A percentile compares a stretch with the other conserved stretches of the same genome.
phyloP scores from a whole-genome alignment of 2,797 vertebrate genomes.

The Oceanodroma leucorhoa region DNA sequence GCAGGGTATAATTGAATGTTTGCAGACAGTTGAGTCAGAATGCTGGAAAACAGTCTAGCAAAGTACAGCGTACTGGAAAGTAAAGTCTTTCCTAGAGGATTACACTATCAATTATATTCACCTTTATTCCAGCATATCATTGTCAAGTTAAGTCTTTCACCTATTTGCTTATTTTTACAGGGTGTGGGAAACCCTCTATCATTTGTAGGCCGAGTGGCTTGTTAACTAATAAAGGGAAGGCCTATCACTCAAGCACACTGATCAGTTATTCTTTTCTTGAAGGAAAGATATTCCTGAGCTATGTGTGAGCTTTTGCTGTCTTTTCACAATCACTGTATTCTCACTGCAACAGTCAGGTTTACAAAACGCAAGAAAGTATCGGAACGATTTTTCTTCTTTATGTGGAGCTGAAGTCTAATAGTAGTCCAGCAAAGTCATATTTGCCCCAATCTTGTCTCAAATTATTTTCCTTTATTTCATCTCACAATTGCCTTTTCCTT shows the following conservation, averaged over 20 bases:
- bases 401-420: background rate
- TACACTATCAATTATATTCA: background rate
- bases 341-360: background rate
- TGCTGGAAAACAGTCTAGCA: conserved; percentile 18
- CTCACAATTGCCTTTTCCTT: background rate
- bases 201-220: background rate
- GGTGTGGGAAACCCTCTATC: background rate
- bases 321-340: background rate
- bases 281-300: background rate
- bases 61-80: background rate
- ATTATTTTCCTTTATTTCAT: background rate
- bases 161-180: background rate
- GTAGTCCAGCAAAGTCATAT: background rate
- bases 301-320: background rate
- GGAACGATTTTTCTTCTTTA: background rate
- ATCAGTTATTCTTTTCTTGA: background rate
- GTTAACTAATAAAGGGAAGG: background rate
- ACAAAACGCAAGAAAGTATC: background rate
- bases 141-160: background rate
- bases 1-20: conserved; percentile 57
- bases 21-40: conserved; percentile 54
- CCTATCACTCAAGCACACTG: background rate
- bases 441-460: background rate
- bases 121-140: background rate
- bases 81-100: background rate